phyloP scores from a whole-genome alignment of 2,797 vertebrate species.

The Notolepis coatsorum region DNA sequence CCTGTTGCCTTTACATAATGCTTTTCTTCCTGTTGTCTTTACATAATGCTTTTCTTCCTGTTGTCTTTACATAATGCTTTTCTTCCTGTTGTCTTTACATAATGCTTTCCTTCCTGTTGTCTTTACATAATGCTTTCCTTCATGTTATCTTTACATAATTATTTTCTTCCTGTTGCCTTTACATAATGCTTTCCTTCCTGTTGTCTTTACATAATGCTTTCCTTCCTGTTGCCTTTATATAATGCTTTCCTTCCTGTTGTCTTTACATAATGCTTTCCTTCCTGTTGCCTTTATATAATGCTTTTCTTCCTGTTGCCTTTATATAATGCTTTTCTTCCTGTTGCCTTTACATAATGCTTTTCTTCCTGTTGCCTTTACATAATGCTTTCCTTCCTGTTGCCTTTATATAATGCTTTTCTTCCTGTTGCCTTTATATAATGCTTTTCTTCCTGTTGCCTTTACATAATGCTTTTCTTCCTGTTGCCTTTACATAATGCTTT shows the following conservation, averaged over 20 bases:
- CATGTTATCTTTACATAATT: conserved; percentile 4
- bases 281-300: conserved; percentile 4
- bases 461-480: conserved; percentile 6
- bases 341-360: conserved; percentile 2
- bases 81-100: conserved; percentile 9
- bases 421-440: conserved; percentile 4
- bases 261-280: conserved; percentile 8
- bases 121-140: conserved; percentile 8
- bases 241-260: conserved; percentile 3
- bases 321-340: conserved; percentile 6
- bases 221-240: conserved; percentile 9
- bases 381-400: conserved; percentile 3
- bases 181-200: conserved; percentile 6
- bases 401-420: conserved; percentile 8
- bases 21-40: conserved; percentile 5
- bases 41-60: conserved; percentile 6
- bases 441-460: conserved; percentile 5
- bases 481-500: conserved; percentile 2
- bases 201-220: conserved; percentile 2
- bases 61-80: conserved; percentile 2
- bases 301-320: conserved; percentile 5
- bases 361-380: conserved; percentile 8
- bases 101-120: conserved; percentile 3
- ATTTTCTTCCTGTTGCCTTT: conserved; percentile 4
- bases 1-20: conserved; percentile 4